Evolutionary conservation across 2,113 vertebrate genomes (phyloP).

Genomic region (Candoia aspera): DNA sequence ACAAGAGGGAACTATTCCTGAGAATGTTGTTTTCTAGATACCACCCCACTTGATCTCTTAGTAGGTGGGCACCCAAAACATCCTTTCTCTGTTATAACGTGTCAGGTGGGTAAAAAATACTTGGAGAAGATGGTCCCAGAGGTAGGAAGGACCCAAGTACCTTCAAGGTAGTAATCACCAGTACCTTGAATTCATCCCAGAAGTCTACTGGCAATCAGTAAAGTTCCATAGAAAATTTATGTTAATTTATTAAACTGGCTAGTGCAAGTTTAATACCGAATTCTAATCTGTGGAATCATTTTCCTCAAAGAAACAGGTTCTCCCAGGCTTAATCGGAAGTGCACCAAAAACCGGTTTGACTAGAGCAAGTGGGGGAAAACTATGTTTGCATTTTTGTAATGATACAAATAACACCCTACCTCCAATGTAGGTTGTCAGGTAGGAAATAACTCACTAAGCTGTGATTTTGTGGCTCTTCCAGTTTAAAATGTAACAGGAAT

Average conservation of each 20-base stretch:
- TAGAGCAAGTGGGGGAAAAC: neutral
- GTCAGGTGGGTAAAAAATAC: neutral
- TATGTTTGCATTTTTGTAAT: neutral
- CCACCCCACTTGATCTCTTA: neutral
- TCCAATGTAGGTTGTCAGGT: neutral
- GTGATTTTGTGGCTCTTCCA: neutral
- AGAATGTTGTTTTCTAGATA: neutral
- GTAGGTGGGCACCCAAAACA: neutral
- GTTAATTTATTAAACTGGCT: neutral
- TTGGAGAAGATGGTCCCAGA: neutral
- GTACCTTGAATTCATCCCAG: neutral
- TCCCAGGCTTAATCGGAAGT: neutral
- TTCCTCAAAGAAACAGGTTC: neutral
- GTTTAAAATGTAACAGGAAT: neutral
- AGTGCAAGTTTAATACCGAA: neutral
- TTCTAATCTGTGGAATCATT: neutral
- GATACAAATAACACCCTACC: neutral
- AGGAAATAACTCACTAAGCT: neutral
- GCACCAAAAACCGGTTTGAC: constrained; percentile 4
- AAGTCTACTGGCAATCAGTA: neutral
- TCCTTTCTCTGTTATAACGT: neutral
- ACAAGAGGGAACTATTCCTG: neutral
- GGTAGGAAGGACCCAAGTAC: neutral
- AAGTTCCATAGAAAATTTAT: neutral
- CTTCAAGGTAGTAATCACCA: too few species aligned